Evolutionary conservation across 2,797 vertebrate genomes (phyloP).

Genomic region (Masticophis lateralis): DNA sequence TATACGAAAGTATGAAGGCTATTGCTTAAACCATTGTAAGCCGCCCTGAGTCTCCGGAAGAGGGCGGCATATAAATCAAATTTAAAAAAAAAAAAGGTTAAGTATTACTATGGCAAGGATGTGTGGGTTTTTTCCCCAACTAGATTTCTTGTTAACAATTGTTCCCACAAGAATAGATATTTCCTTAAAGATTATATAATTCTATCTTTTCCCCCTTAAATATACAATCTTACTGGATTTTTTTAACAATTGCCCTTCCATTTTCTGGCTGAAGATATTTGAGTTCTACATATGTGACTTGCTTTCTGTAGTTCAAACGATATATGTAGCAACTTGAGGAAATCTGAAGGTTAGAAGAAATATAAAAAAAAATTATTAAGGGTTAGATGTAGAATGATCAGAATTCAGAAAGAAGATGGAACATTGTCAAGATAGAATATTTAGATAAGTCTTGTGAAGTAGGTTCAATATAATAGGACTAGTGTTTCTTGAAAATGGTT

Average conservation of each 20-base stretch:
- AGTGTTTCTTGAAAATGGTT: not conserved
- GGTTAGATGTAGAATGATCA: not conserved
- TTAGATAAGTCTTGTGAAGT: not conserved
- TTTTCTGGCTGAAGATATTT: not conserved
- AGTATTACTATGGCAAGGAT: not conserved
- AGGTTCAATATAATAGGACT: not conserved
- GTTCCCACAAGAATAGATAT: not conserved
- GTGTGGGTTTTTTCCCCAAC: not conserved
- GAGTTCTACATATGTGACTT: not conserved
- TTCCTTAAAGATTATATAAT: not conserved
- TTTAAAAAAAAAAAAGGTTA: too few species aligned
- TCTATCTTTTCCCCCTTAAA: not conserved
- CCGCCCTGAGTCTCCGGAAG: too few species aligned
- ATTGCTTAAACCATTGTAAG: too few species aligned
- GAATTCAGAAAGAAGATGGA: not conserved
- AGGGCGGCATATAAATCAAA: too few species aligned
- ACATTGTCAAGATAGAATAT: not conserved
- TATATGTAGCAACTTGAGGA: not conserved
- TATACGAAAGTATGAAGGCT: too few species aligned
- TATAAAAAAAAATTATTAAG: not conserved
- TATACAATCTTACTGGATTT: not conserved
- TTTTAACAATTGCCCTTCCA: not conserved
- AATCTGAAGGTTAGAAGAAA: not conserved
- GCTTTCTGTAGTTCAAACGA: not conserved
- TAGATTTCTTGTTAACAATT: not conserved